phyloP scores from a whole-genome alignment of 2,888 invertebrate species.

The Trissolcus japonicus region DNA sequence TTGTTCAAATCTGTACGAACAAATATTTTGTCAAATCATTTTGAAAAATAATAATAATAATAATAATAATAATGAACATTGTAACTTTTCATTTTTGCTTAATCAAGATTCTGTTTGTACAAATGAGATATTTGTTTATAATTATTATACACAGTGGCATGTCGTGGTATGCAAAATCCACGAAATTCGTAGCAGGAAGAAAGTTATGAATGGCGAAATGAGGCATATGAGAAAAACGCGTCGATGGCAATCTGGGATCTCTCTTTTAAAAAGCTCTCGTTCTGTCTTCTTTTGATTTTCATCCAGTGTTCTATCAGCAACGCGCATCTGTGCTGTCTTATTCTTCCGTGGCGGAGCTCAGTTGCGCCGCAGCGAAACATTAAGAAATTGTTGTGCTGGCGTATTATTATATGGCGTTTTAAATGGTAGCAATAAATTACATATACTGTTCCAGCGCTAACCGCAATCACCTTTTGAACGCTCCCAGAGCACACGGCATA shows the following conservation, averaged over 20 bases:
- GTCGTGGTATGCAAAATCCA: neutral
- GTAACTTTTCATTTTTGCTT: no score
- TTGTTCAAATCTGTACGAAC: no score
- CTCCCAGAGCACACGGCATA: constrained; percentile 54
- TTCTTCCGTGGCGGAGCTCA: constrained; percentile 58
- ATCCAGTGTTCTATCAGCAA: constrained; percentile 43
- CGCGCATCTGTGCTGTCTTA: constrained; percentile 54
- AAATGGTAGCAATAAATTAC: constrained; percentile 73
- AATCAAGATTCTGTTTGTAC: no score
- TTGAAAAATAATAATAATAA: no score
- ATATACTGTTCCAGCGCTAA: constrained; percentile 64
- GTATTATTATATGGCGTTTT: constrained; percentile 72
- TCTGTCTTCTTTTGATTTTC: constrained; percentile 56
- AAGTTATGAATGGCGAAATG: constrained; percentile 31
- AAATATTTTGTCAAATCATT: no score
- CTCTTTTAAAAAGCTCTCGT: constrained; percentile 49
- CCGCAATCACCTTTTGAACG: constrained; percentile 70
- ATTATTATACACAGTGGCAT: no score
- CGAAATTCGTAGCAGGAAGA: neutral
- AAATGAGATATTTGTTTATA: no score
- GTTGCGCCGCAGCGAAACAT: constrained; percentile 62
- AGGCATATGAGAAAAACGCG: constrained; percentile 23
- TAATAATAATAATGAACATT: no score
- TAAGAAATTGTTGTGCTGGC: constrained; percentile 69
- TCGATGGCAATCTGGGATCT: constrained; percentile 51